Base-by-base conservation (phyloP, 2,797 vertebrate species). In the Enteromius anoplus region DNA sequence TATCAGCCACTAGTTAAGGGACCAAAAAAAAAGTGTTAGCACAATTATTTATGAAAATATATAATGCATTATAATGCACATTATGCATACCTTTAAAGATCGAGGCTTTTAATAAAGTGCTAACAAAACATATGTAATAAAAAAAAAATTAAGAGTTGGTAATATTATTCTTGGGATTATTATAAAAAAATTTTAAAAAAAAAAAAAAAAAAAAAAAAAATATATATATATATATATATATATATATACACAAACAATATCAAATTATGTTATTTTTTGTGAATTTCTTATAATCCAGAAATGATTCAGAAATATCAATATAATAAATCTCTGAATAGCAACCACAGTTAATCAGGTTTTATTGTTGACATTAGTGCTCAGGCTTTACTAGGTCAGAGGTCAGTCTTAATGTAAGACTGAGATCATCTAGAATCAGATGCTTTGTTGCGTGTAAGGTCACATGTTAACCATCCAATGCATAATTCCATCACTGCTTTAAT, bases 401-500 rank as follows among this genome's bases (percentile, higher is more conserved):
- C 65, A 82, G 53, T 26, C n/a, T 60, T 70, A 47, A 60, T 60
- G 49, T 70, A 75, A 83, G 72, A 58, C 77, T 23, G 32, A 73
- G 72, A 68, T 71, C 45, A 75, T 85, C 75, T 34, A 76, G 68
- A 79, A 62, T 78, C 60, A 51, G 71, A 40, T 77, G 34, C 29
- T 75, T 34, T 62, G 23, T 80, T 73, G 71, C 71, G 73, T 66
- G 75, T 34, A 32, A 55, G 82, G 84, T 87, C 81, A 82, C 60
- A 75, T 75, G 86, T 87, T 85, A 87, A 88, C 81, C 60, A 40
- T 66, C 80, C 80, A 47, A 51, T 66, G 29, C 75, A 75, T 80
- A 83, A 86, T 87, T 85, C 34, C 68, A 69, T 73, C 53, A 75
- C 49, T 29, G 53, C 53, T 83, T 70, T 85, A 82, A 87, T 80